A percentile compares a stretch with the other conserved stretches of the same genome.
phyloP scores from a whole-genome alignment of 1,140 invertebrate species.

The Drosophila sproati region DNA sequence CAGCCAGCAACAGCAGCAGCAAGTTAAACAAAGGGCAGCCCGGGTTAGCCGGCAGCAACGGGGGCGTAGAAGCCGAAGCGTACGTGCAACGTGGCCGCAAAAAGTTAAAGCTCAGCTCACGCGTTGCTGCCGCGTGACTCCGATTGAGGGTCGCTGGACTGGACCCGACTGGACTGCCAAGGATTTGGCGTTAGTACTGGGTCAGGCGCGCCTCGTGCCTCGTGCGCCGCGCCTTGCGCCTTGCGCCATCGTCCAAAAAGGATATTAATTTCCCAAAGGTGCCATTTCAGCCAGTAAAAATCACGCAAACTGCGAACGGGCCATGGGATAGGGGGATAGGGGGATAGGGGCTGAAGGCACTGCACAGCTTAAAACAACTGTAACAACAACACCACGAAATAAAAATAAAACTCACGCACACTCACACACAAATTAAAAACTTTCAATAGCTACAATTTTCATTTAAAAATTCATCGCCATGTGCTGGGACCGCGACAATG shows the following conservation, averaged over 20 bases:
- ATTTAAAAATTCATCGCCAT: constrained; percentile 82
- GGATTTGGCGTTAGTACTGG: constrained; percentile 13
- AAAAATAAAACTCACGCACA: constrained; percentile 70
- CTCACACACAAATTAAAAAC: constrained; percentile 77
- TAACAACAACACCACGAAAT: constrained; percentile 52
- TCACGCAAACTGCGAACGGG: constrained; percentile 67
- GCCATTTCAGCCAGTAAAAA: constrained; percentile 75
- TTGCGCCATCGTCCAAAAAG: constrained; percentile 70
- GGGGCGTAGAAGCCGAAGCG: constrained; percentile 6
- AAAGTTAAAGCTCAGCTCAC: constrained; percentile 73
- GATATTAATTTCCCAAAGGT: constrained; percentile 84
- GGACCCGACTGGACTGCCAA: constrained; percentile 16
- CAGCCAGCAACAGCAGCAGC: constrained; percentile 20
- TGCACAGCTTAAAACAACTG: constrained; percentile 46
- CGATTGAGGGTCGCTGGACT: constrained; percentile 20
- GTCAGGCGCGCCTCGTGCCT: constrained; percentile 1
- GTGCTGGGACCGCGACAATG: constrained; percentile 54
- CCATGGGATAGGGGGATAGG: neutral
- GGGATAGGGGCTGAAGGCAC: constrained; percentile 1
- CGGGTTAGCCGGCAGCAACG: constrained; percentile 15
- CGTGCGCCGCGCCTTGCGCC: constrained; percentile 24
- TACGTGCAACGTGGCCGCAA: constrained; percentile 75
- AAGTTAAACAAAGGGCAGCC: constrained; percentile 63
- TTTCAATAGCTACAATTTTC: constrained; percentile 82
- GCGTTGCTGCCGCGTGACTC: constrained; percentile 68